Evolutionary conservation across 2,888 invertebrate species (phyloP).

Genomic region (Stenurella melanura): DNA sequence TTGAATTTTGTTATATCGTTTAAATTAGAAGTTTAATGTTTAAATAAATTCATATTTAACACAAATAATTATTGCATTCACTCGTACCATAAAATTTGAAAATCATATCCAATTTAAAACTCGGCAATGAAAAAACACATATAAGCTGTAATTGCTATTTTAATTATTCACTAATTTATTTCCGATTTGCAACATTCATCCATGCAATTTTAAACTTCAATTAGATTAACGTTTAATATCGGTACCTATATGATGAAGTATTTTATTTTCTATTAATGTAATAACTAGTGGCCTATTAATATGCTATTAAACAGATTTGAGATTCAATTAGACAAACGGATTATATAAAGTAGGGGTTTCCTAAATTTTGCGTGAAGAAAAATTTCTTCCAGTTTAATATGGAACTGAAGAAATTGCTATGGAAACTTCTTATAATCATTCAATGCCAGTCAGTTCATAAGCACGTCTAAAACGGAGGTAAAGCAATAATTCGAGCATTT

Average conservation of each 20-base stretch:
- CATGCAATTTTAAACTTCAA: neutral
- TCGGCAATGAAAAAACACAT: neutral
- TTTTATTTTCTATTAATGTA: neutral
- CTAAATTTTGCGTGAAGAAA: too few relatives aligned
- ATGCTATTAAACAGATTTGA: neutral
- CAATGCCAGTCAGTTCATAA: too few relatives aligned
- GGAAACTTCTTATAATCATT: too few relatives aligned
- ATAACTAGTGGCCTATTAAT: neutral
- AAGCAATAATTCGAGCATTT: too few relatives aligned
- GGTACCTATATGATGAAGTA: neutral
- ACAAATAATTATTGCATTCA: neutral
- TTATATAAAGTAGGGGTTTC: too few relatives aligned
- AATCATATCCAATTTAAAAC: neutral
- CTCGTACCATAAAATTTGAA: neutral
- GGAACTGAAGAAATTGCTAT: too few relatives aligned
- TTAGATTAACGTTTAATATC: neutral
- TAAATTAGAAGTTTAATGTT: neutral
- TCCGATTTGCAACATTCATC: constrained; percentile 1
- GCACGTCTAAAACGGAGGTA: too few relatives aligned
- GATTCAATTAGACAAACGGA: too few relatives aligned
- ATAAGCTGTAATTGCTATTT: constrained; percentile 4
- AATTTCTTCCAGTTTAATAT: too few relatives aligned
- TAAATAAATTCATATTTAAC: neutral
- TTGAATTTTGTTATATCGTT: too few relatives aligned
- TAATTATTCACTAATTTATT: constrained; percentile 1